Base-by-base conservation (phyloP, 2,888 invertebrate genomes). In the Magallana nippona region DNA sequence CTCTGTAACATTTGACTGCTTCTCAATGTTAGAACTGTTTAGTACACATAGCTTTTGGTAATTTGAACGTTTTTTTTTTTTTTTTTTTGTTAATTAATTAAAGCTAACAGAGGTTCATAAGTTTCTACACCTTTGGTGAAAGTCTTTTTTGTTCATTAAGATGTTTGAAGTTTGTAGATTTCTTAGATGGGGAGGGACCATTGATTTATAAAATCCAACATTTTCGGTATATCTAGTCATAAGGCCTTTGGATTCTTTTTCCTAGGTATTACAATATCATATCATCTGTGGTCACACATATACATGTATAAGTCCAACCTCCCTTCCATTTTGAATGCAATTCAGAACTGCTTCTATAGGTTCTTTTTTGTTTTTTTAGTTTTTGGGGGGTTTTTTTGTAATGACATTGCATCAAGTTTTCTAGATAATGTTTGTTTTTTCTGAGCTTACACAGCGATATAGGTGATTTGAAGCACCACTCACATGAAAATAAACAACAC, bases 141-240 rank as follows among this genome's bases (percentile, higher is more conserved):
- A 63, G 11, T 19, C 44, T 44, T 44, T 44, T 44, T 44, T 44
- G 44, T 44, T 44, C 44, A 44, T 44, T 44, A 44, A 44, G 44
- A 44, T 44, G 8, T 44, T 5, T 44, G 44, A 44, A 3, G 44
- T 44, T 44, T 8, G 44, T 44, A 44, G 3, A 27, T 71, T 3
- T 62, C 3, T 10, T 71, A 71, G 27, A 32, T 22, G 71, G 71
- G 71, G 71, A 71, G 71, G 71, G 71, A 71, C 71, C 71, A 71
- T 27, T 22, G 71, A 71, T 71, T 71, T 22, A 71, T 27, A 22
- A 19, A 71, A 71, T 71, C 71, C 71, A 71, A 71, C 32, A 15
- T 71, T 71, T 44, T 71, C 32, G n/a, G 27, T 71, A 71, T 71
- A 32, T 71, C 71, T 71, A 71, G 71, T 71, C 71, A 71, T 71